phyloP scores from a whole-genome alignment of 30 jellyfish, hydroid and myxozoan species.

The Pelagia noctiluca region DNA sequence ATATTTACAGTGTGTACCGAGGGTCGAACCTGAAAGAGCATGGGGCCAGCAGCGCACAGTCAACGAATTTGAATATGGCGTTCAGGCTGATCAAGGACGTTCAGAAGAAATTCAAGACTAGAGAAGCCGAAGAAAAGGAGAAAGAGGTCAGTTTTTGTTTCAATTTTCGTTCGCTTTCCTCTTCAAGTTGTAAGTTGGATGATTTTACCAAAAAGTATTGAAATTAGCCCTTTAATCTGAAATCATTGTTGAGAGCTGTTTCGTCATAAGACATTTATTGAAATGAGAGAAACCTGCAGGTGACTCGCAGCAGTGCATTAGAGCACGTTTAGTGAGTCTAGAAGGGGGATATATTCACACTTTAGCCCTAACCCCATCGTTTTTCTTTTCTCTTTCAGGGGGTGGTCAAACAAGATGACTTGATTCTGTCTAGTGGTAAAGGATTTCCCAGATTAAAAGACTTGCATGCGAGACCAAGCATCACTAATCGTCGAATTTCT shows the following conservation, averaged over 20 bases:
- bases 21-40: slow-evolving; percentile 90
- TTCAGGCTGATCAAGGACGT: slow-evolving; percentile 94
- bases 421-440: slow-evolving; percentile 74
- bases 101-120: slow-evolving; percentile 94
- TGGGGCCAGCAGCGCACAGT: slow-evolving; percentile 79
- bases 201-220: too few species aligned
- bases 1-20: slow-evolving; percentile 86
- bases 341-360: too few species aligned
- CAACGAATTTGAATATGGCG: slow-evolving; percentile 90
- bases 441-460: slow-evolving; percentile 93
- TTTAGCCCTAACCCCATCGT: too few species aligned
- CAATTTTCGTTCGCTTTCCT: not conserved
- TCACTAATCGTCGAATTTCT: slow-evolving; percentile 88
- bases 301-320: too few species aligned
- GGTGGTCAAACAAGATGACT: slow-evolving; percentile 97
- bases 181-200: too few species aligned
- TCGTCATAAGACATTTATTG: too few species aligned
- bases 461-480: slow-evolving; percentile 88
- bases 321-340: too few species aligned
- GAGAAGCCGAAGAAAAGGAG: slow-evolving; percentile 98
- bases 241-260: too few species aligned
- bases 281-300: too few species aligned
- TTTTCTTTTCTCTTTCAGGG: slow-evolving; percentile 73
- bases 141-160: slow-evolving; percentile 67
- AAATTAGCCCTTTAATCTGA: too few species aligned